A percentile compares a stretch with the other conserved stretches of the same genome.
phyloP scores from a whole-genome alignment of 1,140 invertebrate genomes.

The Triops cancriformis region DNA sequence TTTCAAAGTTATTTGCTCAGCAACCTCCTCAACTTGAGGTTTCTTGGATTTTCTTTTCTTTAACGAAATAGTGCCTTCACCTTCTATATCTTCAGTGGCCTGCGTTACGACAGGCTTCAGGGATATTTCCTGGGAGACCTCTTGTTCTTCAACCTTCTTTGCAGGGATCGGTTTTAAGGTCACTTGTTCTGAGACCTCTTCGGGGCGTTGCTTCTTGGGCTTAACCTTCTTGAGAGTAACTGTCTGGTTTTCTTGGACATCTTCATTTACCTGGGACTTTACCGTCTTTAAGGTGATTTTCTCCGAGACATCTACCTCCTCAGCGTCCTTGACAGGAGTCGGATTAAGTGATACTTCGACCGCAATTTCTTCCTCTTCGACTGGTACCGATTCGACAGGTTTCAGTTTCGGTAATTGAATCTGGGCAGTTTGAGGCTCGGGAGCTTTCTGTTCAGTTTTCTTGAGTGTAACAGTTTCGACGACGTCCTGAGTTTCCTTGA shows the following conservation, averaged over 20 bases:
- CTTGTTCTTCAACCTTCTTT: conserved; percentile 14
- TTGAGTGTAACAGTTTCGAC: neutral
- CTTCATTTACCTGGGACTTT: conserved; percentile 11
- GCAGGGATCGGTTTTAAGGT: neutral
- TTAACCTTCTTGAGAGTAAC: neutral
- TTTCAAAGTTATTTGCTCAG: conserved; percentile 32
- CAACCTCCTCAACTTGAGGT: conserved; percentile 36
- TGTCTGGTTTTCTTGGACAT: conserved; percentile 32
- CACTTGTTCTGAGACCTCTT: conserved; percentile 7
- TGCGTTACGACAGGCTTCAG: neutral
- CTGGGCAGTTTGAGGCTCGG: conserved; percentile 19
- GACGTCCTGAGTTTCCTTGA: neutral
- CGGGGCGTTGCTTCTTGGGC: neutral
- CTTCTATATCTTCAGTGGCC: conserved; percentile 25
- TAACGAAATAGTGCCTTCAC: neutral
- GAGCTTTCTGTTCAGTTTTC: neutral
- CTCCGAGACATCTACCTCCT: conserved; percentile 24
- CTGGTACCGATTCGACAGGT: conserved; percentile 25
- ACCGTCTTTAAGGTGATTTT: neutral
- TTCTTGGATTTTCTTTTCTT: conserved; percentile 19
- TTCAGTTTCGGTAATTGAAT: conserved; percentile 25
- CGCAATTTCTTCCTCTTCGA: conserved; percentile 18
- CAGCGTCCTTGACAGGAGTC: too few relatives aligned
- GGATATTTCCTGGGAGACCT: conserved; percentile 28
- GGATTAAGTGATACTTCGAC: neutral